Evolutionary conservation across 2,888 invertebrate species (phyloP).

Genomic region (Chironomus riparius): DNA sequence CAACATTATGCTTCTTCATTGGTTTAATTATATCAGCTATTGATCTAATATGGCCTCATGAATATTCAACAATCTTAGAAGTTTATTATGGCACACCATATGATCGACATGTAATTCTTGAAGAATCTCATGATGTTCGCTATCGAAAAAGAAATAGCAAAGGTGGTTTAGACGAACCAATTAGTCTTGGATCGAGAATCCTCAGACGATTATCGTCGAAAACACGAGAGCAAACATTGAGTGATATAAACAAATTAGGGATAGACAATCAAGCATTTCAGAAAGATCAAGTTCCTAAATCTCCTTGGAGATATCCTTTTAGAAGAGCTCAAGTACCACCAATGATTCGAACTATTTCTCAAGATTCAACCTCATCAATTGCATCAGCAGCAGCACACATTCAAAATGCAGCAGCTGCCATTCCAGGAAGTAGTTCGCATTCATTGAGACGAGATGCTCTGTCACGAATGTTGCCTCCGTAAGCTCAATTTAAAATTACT

Average conservation of each 20-base stretch:
- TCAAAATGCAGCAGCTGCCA: slow-evolving; percentile 36
- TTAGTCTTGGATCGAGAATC: slow-evolving; percentile 57
- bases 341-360: slow-evolving; percentile 49
- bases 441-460: slow-evolving; percentile 33
- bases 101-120: slow-evolving; percentile 83
- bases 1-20: slow-evolving; percentile 69
- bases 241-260: slow-evolving; percentile 40
- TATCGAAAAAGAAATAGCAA: slow-evolving; percentile 52
- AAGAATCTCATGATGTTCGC: slow-evolving; percentile 68
- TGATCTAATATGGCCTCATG: slow-evolving; percentile 80
- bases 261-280: slow-evolving; percentile 63
- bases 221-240: slow-evolving; percentile 40
- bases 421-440: not conserved
- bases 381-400: slow-evolving; percentile 42
- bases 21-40: slow-evolving; percentile 74
- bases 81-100: slow-evolving; percentile 92
- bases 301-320: slow-evolving; percentile 65
- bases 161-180: slow-evolving; percentile 51
- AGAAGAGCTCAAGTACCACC: slow-evolving; percentile 38
- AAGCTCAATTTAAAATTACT: slow-evolving; percentile 33
- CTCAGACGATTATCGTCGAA: slow-evolving; percentile 61
- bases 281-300: slow-evolving; percentile 52
- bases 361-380: slow-evolving; percentile 51
- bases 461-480: slow-evolving; percentile 43
- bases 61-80: slow-evolving; percentile 81